phyloP scores from a whole-genome alignment of 2,888 invertebrate species.

The Xestia rhomboidea region DNA sequence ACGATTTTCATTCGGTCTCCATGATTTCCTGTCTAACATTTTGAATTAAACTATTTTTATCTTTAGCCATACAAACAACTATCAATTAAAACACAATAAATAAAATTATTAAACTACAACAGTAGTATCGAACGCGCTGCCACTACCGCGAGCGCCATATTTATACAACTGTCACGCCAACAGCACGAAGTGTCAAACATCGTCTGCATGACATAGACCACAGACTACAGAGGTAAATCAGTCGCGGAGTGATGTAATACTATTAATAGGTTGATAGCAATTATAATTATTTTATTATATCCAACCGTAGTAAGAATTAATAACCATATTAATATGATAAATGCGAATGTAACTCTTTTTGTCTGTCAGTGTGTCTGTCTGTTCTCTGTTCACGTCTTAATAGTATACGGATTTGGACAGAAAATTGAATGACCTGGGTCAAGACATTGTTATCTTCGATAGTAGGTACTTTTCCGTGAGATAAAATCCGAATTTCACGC shows the following conservation, averaged over 20 bases:
- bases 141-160: conserved; percentile 8
- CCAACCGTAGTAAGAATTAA: neutral
- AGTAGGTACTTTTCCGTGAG: neutral
- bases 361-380: neutral
- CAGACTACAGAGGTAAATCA: conserved; percentile 18
- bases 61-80: neutral
- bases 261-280: conserved; percentile 8
- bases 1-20: neutral
- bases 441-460: neutral
- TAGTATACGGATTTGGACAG: neutral
- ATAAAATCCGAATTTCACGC: neutral
- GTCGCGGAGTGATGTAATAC: conserved; percentile 36
- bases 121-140: conserved; percentile 20
- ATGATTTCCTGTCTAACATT: neutral
- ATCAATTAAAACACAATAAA: neutral
- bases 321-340: neutral
- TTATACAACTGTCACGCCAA: conserved; percentile 26
- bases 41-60: neutral
- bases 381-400: neutral
- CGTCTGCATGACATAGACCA: conserved; percentile 19
- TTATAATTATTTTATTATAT: neutral
- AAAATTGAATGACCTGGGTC: neutral
- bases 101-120: neutral
- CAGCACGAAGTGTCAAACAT: conserved; percentile 36
- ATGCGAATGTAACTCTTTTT: neutral